Conservation (phyloP, 2,113 vertebrate genomes). For the Psittacara wagleri region DNA sequence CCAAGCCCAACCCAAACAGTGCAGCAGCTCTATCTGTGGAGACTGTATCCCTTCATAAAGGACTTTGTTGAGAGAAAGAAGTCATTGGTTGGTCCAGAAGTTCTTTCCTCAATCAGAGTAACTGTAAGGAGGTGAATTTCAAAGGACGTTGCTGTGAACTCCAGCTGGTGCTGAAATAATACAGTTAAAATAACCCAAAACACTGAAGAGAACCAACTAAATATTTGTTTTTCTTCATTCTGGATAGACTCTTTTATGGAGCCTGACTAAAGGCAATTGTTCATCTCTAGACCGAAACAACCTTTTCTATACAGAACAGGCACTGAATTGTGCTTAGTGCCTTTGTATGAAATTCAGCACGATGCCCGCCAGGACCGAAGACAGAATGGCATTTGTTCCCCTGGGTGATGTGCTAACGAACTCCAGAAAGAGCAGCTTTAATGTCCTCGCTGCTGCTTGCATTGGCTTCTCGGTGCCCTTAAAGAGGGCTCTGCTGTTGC, state of each 20-base stretch:
- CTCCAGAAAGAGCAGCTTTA: constrained; percentile 54
- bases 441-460: constrained; percentile 6
- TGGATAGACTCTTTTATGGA: constrained; percentile 55
- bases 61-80: neutral
- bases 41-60: neutral
- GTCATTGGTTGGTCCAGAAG: neutral
- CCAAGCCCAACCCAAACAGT: neutral
- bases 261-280: constrained; percentile 33
- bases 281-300: constrained; percentile 30
- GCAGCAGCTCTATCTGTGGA: neutral
- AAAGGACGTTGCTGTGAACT: neutral
- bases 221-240: constrained; percentile 42
- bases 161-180: constrained; percentile 14
- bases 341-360: constrained; percentile 53
- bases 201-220: neutral
- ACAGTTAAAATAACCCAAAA: neutral
- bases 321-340: constrained; percentile 60
- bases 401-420: constrained; percentile 50
- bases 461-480: constrained; percentile 14
- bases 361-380: constrained; percentile 2
- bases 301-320: constrained; percentile 61
- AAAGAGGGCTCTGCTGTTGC: neutral
- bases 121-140: neutral
- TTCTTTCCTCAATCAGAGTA: neutral
- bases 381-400: constrained; percentile 66